Conservation (phyloP, 2,113 vertebrate genomes). For the Lophochroa leadbeateri region DNA sequence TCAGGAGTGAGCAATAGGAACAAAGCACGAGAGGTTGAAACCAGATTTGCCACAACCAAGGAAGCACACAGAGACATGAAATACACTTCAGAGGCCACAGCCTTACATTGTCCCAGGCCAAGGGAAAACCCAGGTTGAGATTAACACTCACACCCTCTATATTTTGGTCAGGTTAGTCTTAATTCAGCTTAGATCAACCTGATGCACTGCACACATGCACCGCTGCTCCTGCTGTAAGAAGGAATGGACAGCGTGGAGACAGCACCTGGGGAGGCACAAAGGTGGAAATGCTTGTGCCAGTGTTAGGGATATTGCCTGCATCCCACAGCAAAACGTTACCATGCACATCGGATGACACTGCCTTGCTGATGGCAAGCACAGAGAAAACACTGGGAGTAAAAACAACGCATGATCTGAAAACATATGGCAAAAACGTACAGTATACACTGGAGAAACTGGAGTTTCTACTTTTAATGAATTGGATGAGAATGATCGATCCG, state of each 20-base stretch:
- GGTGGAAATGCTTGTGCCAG: accelerated
- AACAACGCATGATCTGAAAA: not conserved
- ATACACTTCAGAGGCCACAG: not conserved
- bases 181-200: not conserved
- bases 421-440: accelerated
- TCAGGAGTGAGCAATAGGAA: not conserved
- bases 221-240: accelerated
- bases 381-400: not conserved
- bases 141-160: accelerated
- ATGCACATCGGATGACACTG: accelerated
- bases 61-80: not conserved
- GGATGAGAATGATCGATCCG: accelerated
- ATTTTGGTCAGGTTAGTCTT: not conserved
- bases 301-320: accelerated
- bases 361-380: not conserved
- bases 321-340: not conserved
- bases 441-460: accelerated
- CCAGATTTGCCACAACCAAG: not conserved
- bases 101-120: not conserved
- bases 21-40: not conserved
- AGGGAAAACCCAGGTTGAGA: not conserved
- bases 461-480: not conserved
- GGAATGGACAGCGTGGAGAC: not conserved
- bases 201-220: not conserved
- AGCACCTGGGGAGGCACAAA: not conserved